Conservation (phyloP, 1,140 invertebrate species). For the Trichoplusia ni region DNA sequence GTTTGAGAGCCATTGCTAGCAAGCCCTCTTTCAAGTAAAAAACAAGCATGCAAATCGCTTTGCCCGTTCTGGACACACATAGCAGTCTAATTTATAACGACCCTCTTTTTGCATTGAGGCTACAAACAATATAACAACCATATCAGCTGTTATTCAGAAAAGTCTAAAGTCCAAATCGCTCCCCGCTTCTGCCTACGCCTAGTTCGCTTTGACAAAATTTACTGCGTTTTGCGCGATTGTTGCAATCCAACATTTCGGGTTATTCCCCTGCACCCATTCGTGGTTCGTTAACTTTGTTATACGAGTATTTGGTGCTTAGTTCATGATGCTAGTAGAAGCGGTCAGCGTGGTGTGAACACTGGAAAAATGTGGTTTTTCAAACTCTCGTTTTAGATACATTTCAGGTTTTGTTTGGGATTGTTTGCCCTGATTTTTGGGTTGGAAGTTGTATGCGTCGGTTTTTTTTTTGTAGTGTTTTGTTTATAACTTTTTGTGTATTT, state of each 20-base stretch:
- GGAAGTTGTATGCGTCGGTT: no score
- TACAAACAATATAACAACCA: no score
- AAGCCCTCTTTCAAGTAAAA: no score
- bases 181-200: not conserved
- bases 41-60: no score
- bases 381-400: not conserved
- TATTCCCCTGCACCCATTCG: slow-evolving; percentile 73
- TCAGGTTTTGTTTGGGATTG: slow-evolving; percentile 10
- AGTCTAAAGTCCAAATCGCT: not conserved
- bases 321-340: slow-evolving; percentile 54
- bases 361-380: not conserved
- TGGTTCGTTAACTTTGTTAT: slow-evolving; percentile 79
- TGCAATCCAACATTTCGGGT: slow-evolving; percentile 73
- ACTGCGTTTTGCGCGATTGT: slow-evolving; percentile 76
- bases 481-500: no score
- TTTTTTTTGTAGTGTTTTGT: no score
- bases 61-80: no score
- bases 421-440: no score
- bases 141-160: not conserved
- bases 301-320: slow-evolving; percentile 72
- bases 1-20: no score
- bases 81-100: no score
- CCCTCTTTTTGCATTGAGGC: no score
- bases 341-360: slow-evolving; percentile 23
- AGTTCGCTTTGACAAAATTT: slow-evolving; percentile 49